These are phyloP conservation scores for Antheraea mylitta DNA, from an alignment of 1,140 invertebrate genomes.

Conservation along the genomic window DNA sequence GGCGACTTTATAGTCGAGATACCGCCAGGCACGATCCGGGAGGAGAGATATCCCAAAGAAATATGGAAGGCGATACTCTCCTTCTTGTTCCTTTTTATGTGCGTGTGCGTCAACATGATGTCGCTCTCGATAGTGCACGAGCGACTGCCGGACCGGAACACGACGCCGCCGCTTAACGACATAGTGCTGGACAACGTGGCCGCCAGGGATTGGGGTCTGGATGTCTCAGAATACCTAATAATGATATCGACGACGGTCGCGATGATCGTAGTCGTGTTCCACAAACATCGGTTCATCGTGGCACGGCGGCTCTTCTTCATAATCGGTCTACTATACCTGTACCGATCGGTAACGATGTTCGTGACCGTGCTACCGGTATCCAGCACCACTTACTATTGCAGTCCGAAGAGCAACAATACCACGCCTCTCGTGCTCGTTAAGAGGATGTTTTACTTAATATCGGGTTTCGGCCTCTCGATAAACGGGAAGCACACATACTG, in stretches of 20 bases:
- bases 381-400: slow-evolving; percentile 90
- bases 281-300: slow-evolving; percentile 93
- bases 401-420: slow-evolving; percentile 88
- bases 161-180: slow-evolving; percentile 88
- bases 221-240: slow-evolving; percentile 91
- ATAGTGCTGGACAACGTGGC: slow-evolving; percentile 88
- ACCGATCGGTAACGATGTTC: slow-evolving; percentile 93
- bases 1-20: slow-evolving; percentile 73
- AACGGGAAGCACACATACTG: slow-evolving; percentile 95
- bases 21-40: slow-evolving; percentile 60
- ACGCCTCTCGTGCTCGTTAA: slow-evolving; percentile 82
- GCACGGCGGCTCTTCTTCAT: slow-evolving; percentile 90
- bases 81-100: slow-evolving; percentile 71
- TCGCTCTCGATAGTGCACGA: slow-evolving; percentile 92
- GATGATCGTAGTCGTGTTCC: slow-evolving; percentile 88
- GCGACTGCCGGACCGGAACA: slow-evolving; percentile 86
- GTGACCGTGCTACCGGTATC: slow-evolving; percentile 92
- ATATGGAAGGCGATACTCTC: slow-evolving; percentile 74
- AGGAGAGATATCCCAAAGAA: slow-evolving; percentile 73
- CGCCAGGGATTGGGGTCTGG: slow-evolving; percentile 87
- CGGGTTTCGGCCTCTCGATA: slow-evolving; percentile 93
- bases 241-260: slow-evolving; percentile 87
- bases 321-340: slow-evolving; percentile 90
- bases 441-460: slow-evolving; percentile 88
- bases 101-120: slow-evolving; percentile 76